Evolutionary conservation across 2,797 vertebrate genomes (phyloP).

Genomic region (Erithacus rubecula): DNA sequence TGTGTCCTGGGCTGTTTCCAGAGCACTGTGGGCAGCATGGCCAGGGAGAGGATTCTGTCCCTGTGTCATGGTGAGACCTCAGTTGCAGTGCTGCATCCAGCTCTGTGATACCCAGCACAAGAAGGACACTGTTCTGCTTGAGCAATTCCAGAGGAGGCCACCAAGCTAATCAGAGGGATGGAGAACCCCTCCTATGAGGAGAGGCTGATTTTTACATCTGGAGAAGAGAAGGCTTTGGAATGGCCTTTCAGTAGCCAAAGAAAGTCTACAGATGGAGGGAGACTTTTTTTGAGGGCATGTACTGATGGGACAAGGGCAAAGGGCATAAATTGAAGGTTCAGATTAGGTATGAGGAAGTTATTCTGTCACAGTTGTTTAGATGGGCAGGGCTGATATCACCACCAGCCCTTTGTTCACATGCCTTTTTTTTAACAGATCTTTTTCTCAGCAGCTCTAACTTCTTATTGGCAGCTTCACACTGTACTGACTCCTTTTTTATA

Average conservation of each 20-base stretch:
- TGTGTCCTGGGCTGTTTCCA: fast-evolving
- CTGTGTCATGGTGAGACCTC: not conserved
- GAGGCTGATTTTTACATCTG: not conserved
- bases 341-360: not conserved
- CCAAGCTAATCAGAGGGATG: not conserved
- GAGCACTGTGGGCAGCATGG: fast-evolving
- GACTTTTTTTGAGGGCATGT: not conserved
- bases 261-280: not conserved
- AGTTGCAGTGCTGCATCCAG: not conserved
- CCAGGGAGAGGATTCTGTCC: not conserved
- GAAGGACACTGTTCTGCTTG: fast-evolving
- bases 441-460: too few species aligned
- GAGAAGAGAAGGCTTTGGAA: not conserved
- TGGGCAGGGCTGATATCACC: too few species aligned
- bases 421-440: too few species aligned
- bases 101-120: not conserved
- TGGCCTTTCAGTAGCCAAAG: not conserved
- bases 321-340: not conserved
- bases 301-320: not conserved
- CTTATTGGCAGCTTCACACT: too few species aligned
- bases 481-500: too few species aligned
- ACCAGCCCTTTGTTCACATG: too few species aligned
- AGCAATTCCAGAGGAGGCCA: too few species aligned
- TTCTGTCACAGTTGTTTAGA: too few species aligned
- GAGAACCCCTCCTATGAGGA: not conserved